Conservation (phyloP, 2,888 invertebrate species). For the Phlogophora meticulosa region DNA sequence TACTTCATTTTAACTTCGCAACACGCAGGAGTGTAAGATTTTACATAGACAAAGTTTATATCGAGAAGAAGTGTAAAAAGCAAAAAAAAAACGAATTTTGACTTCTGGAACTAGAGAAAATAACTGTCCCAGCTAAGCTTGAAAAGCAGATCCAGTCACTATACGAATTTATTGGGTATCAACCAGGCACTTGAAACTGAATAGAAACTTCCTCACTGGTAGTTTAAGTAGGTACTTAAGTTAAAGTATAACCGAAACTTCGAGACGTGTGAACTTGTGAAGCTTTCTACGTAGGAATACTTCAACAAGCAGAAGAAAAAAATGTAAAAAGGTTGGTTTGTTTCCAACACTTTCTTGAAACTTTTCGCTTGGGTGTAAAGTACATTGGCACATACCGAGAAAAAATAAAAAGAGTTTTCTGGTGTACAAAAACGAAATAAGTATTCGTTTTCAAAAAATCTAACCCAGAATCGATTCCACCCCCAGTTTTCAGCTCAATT, state of each 20-base stretch:
- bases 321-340: slow-evolving; percentile 19
- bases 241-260: slow-evolving; percentile 43
- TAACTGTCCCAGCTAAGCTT: not conserved
- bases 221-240: slow-evolving; percentile 18
- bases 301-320: slow-evolving; percentile 32
- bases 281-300: slow-evolving; percentile 25
- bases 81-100: no score
- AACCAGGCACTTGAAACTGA: slow-evolving; percentile 8
- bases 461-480: not conserved
- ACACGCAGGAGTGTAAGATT: no score
- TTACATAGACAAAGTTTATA: no score
- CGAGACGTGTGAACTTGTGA: slow-evolving; percentile 33
- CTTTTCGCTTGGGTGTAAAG: slow-evolving; percentile 17
- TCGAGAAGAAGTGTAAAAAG: no score
- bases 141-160: slow-evolving; percentile 2
- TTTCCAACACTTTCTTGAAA: not conserved
- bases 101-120: not conserved
- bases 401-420: not conserved
- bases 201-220: slow-evolving; percentile 25
- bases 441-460: no score
- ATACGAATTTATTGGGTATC: slow-evolving; percentile 7
- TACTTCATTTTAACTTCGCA: no score
- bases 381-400: not conserved
- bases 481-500: not conserved
- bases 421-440: no score